phyloP scores from a whole-genome alignment of 2,888 invertebrate species.

The Exephanes ischioxanthus region DNA sequence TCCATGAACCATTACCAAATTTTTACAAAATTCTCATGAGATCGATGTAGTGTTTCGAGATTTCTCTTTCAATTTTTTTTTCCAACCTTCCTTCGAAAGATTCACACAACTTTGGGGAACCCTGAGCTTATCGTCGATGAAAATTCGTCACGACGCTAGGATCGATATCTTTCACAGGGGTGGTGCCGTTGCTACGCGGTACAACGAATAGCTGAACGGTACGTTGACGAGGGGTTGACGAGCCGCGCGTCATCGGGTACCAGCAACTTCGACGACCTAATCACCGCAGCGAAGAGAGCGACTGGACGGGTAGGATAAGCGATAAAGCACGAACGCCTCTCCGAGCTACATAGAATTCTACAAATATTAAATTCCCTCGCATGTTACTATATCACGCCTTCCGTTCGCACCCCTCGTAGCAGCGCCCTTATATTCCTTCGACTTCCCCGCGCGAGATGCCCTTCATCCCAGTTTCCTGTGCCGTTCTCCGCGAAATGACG shows the following conservation, averaged over 20 bases:
- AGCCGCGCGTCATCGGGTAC: slow-evolving; percentile 33
- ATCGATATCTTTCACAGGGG: slow-evolving; percentile 77
- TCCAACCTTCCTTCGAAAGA: not conserved
- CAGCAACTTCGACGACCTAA: slow-evolving; percentile 55
- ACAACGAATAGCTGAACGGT: slow-evolving; percentile 8
- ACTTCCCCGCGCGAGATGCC: slow-evolving; percentile 12
- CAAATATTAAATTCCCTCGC: slow-evolving; percentile 55
- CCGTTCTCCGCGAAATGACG: slow-evolving; percentile 43
- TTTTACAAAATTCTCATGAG: not conserved
- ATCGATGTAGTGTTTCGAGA: not conserved
- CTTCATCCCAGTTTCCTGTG: slow-evolving; percentile 31
- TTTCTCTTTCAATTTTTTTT: not conserved
- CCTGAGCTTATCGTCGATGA: slow-evolving; percentile 56
- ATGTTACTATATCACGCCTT: slow-evolving; percentile 29
- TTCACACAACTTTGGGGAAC: not conserved
- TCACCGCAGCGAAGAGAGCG: slow-evolving; percentile 29
- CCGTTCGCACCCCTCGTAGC: slow-evolving; percentile 1
- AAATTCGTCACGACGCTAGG: slow-evolving; percentile 77
- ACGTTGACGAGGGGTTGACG: slow-evolving; percentile 28
- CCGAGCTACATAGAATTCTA: not conserved
- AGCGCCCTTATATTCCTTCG: slow-evolving; percentile 24
- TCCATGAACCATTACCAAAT: not conserved
- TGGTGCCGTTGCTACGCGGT: slow-evolving; percentile 48
- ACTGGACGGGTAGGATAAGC: slow-evolving; percentile 41
- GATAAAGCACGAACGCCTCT: slow-evolving; percentile 60